A percentile compares a stretch with the other conserved stretches of the same genome.
These are phyloP conservation scores for Lasioglossum leucozonium DNA, from an alignment of 2,888 invertebrate species.

Conservation along the genomic window DNA sequence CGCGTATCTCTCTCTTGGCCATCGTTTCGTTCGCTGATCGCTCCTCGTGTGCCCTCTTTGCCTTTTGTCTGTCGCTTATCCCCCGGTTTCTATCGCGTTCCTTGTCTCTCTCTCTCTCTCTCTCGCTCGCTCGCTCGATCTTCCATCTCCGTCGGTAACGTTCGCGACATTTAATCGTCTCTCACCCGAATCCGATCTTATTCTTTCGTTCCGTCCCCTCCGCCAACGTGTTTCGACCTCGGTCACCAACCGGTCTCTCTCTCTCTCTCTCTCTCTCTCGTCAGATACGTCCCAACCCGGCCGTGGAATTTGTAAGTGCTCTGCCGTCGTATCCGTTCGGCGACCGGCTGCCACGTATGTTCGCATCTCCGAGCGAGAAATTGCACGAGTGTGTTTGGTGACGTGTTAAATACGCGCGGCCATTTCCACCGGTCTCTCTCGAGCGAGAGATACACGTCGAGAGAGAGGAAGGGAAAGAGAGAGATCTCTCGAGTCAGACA, in stretches of 20 bases:
- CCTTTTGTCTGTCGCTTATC: background rate
- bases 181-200: background rate
- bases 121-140: background rate
- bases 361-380: slow-evolving; percentile 56
- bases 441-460: slow-evolving; percentile 49
- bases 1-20: background rate
- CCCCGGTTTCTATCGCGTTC: background rate
- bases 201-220: background rate
- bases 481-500: background rate
- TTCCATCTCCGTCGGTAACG: background rate
- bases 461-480: slow-evolving; percentile 16
- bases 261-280: background rate
- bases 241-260: background rate
- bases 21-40: background rate
- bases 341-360: slow-evolving; percentile 60
- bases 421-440: slow-evolving; percentile 74
- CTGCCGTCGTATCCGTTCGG: slow-evolving; percentile 33
- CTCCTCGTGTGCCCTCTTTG: background rate
- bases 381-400: slow-evolving; percentile 75
- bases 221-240: slow-evolving; percentile 24
- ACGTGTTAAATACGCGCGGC: slow-evolving; percentile 77
- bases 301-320: slow-evolving; percentile 50
- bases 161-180: background rate
- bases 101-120: background rate
- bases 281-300: slow-evolving; percentile 4